Conservation (phyloP, 2,888 invertebrate genomes). For the Xylophagus ater region DNA sequence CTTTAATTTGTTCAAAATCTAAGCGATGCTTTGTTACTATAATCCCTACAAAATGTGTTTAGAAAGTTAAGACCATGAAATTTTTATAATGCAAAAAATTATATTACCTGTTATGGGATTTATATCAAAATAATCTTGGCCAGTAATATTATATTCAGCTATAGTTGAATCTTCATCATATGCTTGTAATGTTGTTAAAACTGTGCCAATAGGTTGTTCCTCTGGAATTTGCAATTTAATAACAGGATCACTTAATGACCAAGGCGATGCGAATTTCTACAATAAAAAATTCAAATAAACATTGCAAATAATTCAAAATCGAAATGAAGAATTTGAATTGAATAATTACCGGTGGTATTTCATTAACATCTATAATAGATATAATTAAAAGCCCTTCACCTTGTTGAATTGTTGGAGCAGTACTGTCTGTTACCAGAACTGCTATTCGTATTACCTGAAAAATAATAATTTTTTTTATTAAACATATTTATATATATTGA, state of each 20-base stretch:
- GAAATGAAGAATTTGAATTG: not conserved
- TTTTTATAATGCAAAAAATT: not conserved
- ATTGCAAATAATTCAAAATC: slow-evolving; percentile 13
- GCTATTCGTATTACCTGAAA: slow-evolving; percentile 57
- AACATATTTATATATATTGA: not conserved
- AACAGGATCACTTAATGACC: slow-evolving; percentile 53
- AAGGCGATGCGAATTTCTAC: slow-evolving; percentile 59
- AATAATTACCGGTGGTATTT: slow-evolving; percentile 46
- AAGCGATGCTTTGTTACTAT: slow-evolving; percentile 63
- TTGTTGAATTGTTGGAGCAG: slow-evolving; percentile 65
- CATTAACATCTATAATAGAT: slow-evolving; percentile 60
- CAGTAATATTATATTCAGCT: slow-evolving; percentile 52
- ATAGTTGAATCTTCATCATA: slow-evolving; percentile 75
- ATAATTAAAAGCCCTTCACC: slow-evolving; percentile 57
- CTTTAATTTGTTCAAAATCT: slow-evolving; percentile 71
- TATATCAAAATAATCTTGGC: slow-evolving; percentile 67
- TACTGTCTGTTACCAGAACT: slow-evolving; percentile 69
- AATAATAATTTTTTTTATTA: too few species aligned
- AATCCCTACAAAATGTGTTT: slow-evolving; percentile 41
- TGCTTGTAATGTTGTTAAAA: slow-evolving; percentile 65
- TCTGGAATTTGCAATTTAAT: slow-evolving; percentile 61
- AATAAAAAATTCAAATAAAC: slow-evolving; percentile 16
- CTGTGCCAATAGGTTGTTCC: slow-evolving; percentile 69
- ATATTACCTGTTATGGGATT: slow-evolving; percentile 62
- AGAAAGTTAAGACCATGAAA: not conserved